Evolutionary conservation across 2,113 vertebrate genomes (phyloP).

Genomic region (Tetraodon nigroviridis): DNA sequence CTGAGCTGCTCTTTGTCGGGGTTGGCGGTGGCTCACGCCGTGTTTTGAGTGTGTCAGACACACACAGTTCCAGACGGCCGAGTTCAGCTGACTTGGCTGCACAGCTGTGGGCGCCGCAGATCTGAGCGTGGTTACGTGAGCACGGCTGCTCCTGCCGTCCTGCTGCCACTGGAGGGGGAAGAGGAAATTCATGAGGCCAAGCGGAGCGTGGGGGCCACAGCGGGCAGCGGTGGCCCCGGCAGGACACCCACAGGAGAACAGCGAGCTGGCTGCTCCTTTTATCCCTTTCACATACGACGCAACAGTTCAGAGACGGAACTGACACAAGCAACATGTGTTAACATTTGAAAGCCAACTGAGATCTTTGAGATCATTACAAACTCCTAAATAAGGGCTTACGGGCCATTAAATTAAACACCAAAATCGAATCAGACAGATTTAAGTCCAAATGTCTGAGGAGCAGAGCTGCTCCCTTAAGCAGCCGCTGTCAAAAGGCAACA

Average conservation of each 20-base stretch:
- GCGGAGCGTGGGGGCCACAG: conserved; percentile 41
- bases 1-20: too few relatives aligned
- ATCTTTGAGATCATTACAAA: not conserved
- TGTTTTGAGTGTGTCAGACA: not conserved
- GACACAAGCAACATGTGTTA: not conserved
- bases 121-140: conserved; percentile 42
- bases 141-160: conserved; percentile 39
- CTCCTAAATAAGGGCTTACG: too few relatives aligned
- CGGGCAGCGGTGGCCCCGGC: conserved; percentile 22
- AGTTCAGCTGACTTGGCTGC: conserved; percentile 26
- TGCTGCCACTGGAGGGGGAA: conserved; percentile 54
- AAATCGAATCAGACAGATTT: too few relatives aligned
- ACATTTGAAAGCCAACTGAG: not conserved
- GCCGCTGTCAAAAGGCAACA: too few relatives aligned
- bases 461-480: too few relatives aligned
- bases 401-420: too few relatives aligned
- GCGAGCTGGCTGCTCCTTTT: too few relatives aligned
- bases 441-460: too few relatives aligned
- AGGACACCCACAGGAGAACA: conserved; percentile 13
- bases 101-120: conserved; percentile 30
- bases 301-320: too few relatives aligned
- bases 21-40: too few relatives aligned
- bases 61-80: conserved; percentile 12
- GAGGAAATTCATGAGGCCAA: conserved; percentile 49
- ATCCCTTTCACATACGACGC: too few relatives aligned